These are phyloP conservation scores for Hyperoplus immaculatus DNA, from an alignment of 2,797 vertebrate genomes.

Conservation along the genomic window DNA sequence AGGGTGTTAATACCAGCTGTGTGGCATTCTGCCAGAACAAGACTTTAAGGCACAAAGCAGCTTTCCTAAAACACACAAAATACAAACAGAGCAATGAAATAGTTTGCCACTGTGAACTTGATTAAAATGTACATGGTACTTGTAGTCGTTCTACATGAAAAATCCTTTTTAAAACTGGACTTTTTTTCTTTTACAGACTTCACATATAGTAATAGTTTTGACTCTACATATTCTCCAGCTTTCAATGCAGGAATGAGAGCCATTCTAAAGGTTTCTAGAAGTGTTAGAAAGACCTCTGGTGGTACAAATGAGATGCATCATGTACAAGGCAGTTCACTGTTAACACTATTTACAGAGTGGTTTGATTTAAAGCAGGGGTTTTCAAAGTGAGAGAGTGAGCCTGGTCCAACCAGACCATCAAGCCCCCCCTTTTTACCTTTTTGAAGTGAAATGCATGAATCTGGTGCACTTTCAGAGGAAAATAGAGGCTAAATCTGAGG, in stretches of 20 bases:
- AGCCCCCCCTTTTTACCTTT: too few relatives aligned
- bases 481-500: too few relatives aligned
- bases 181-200: conserved; percentile 5
- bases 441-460: too few relatives aligned
- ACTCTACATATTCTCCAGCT: not conserved
- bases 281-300: conserved; percentile 58
- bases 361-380: not conserved
- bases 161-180: not conserved
- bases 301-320: conserved; percentile 28
- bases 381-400: not conserved
- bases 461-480: too few relatives aligned
- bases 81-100: not conserved
- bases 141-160: conserved; percentile 2
- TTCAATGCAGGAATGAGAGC: not conserved
- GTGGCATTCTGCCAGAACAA: conserved; percentile 36
- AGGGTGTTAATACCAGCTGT: conserved; percentile 45
- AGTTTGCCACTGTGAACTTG: not conserved
- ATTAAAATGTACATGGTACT: conserved; percentile 13
- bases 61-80: conserved; percentile 15
- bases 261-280: not conserved
- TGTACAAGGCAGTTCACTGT: not conserved
- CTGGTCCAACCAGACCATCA: too few relatives aligned
- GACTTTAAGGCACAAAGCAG: conserved; percentile 28
- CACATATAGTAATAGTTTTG: not conserved
- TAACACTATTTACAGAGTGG: not conserved